phyloP scores from a whole-genome alignment of 2,113 vertebrate species.

The Cottus gobio region DNA sequence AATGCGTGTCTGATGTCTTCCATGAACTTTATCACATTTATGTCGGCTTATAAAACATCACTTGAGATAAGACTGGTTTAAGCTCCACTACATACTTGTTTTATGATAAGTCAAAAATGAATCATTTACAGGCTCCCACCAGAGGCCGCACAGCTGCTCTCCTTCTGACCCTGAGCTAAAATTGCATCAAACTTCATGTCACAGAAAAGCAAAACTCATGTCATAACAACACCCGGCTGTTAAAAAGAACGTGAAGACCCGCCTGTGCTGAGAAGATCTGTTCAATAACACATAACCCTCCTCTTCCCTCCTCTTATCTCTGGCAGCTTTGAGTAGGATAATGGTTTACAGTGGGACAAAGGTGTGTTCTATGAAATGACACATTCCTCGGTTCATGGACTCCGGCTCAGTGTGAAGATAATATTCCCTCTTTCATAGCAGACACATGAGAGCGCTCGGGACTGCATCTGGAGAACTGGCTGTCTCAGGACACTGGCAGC shows the following conservation, averaged over 20 bases:
- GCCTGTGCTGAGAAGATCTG: conserved; percentile 23
- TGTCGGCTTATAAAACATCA: not conserved
- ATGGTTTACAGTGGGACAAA: conserved; percentile 35
- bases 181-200: not conserved
- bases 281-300: conserved; percentile 59
- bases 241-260: not conserved
- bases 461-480: conserved; percentile 14
- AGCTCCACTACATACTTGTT: not conserved
- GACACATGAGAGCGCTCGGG: conserved; percentile 30
- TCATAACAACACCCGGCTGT: not conserved
- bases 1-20: not conserved
- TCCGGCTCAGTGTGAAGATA: conserved; percentile 4
- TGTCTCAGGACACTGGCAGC: conserved; percentile 1
- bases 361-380: conserved; percentile 47
- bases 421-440: conserved; percentile 14
- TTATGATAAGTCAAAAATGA: not conserved
- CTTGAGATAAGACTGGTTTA: not conserved
- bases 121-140: conserved; percentile 1
- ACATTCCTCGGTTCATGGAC: conserved; percentile 51
- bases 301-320: conserved; percentile 18
- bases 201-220: not conserved
- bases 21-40: not conserved
- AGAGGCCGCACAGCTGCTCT: not conserved
- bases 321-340: conserved; percentile 8
- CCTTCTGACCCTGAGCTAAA: not conserved